Evolutionary conservation across 1,140 invertebrate species (phyloP).

Genomic region (Gonatopus flavifemur): DNA sequence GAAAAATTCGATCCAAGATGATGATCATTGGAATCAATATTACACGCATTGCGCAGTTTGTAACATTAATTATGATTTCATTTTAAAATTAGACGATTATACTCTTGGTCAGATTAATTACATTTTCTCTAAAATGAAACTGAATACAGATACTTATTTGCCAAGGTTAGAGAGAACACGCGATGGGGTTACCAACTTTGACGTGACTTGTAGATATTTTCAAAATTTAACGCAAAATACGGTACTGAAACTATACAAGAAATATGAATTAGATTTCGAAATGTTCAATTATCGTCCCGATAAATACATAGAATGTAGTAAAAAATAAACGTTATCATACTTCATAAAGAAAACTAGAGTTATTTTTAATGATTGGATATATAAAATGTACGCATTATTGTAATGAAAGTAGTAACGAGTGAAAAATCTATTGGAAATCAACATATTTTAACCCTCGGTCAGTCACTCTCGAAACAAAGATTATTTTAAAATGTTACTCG

Average conservation of each 20-base stretch:
- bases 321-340: background rate
- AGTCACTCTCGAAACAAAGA: too few species aligned
- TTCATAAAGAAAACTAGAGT: constrained; percentile 9
- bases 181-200: constrained; percentile 38
- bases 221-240: constrained; percentile 33
- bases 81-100: constrained; percentile 49
- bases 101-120: constrained; percentile 33
- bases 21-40: constrained; percentile 53
- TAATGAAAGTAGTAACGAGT: too few species aligned
- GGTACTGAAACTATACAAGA: constrained; percentile 40
- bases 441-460: too few species aligned
- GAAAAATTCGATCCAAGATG: constrained; percentile 36
- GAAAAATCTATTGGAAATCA: too few species aligned
- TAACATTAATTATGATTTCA: constrained; percentile 41
- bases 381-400: too few species aligned
- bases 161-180: constrained; percentile 31
- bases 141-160: constrained; percentile 30
- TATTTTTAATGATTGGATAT: constrained; percentile 1
- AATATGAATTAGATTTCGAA: constrained; percentile 52
- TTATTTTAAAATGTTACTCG: too few species aligned
- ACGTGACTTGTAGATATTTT: constrained; percentile 48
- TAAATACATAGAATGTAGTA: constrained; percentile 39
- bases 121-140: constrained; percentile 40
- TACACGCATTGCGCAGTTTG: constrained; percentile 50
- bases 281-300: constrained; percentile 49